Conservation (phyloP, 1,140 invertebrate species). For the Apis cerana region DNA sequence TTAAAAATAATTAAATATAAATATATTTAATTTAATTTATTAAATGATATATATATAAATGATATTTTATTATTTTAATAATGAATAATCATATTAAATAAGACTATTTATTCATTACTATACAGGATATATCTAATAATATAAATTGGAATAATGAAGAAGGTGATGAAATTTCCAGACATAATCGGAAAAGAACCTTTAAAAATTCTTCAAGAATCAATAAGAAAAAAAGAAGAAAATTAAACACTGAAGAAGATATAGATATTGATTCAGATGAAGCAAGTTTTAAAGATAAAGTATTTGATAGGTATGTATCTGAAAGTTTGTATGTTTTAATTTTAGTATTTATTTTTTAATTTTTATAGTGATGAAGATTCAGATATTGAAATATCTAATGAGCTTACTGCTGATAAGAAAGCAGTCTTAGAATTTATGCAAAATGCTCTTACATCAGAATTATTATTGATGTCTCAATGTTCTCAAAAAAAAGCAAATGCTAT, state of each 20-base stretch:
- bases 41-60: too few relatives aligned
- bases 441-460: conserved; percentile 85
- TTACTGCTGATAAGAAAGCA: conserved; percentile 86
- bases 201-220: conserved; percentile 55
- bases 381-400: conserved; percentile 85
- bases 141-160: conserved; percentile 73
- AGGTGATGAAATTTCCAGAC: conserved; percentile 57
- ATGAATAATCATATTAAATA: background rate
- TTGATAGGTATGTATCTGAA: conserved; percentile 70
- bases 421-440: conserved; percentile 90
- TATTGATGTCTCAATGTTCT: conserved; percentile 86
- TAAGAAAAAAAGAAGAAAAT: conserved; percentile 70
- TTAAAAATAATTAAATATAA: too few relatives aligned
- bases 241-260: conserved; percentile 69
- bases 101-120: conserved; percentile 53
- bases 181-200: conserved; percentile 55
- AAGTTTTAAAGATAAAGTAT: conserved; percentile 75
- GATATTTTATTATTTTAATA: background rate
- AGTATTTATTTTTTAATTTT: conserved; percentile 16
- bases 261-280: conserved; percentile 76
- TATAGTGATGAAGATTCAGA: conserved; percentile 88
- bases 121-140: conserved; percentile 64
- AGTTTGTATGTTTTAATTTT: background rate
- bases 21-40: background rate
- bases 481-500: conserved; percentile 88